Conservation (phyloP, 2,113 vertebrate genomes). For the Leucosticte australis region DNA sequence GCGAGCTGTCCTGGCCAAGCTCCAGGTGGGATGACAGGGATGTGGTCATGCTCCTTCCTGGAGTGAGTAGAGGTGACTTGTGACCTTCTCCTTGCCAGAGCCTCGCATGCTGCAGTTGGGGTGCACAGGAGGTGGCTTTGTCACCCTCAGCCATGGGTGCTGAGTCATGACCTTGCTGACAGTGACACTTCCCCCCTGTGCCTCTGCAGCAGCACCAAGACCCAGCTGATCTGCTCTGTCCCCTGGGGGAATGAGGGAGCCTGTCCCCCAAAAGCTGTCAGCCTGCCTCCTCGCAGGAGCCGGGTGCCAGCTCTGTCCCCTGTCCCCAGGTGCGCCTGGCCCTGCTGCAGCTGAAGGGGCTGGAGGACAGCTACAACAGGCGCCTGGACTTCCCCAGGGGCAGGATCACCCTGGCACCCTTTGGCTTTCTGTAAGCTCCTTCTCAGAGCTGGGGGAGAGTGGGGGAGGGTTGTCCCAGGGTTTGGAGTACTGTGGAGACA, state of each 20-base stretch:
- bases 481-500: not conserved
- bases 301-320: not conserved
- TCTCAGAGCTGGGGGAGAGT: not conserved
- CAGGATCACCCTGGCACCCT: constrained; percentile 79
- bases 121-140: not conserved
- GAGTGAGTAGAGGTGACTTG: rapidly evolving
- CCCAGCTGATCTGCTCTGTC: rapidly evolving
- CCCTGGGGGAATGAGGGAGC: not conserved
- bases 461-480: not conserved
- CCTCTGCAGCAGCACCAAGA: not conserved
- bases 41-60: not conserved
- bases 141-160: rapidly evolving
- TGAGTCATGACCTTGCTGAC: not conserved
- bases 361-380: constrained; percentile 88
- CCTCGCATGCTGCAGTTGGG: rapidly evolving
- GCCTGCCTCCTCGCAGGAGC: rapidly evolving
- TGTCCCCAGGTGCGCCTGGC: constrained; percentile 81
- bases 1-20: rapidly evolving
- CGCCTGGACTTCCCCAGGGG: constrained; percentile 75
- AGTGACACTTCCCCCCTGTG: not conserved
- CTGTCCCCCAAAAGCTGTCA: not conserved
- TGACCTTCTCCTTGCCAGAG: not conserved
- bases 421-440: constrained; percentile 89
- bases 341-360: constrained; percentile 90
- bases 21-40: not conserved